Evolutionary conservation across 2,797 vertebrate genomes (phyloP).

Genomic region (Thunnus albacares): DNA sequence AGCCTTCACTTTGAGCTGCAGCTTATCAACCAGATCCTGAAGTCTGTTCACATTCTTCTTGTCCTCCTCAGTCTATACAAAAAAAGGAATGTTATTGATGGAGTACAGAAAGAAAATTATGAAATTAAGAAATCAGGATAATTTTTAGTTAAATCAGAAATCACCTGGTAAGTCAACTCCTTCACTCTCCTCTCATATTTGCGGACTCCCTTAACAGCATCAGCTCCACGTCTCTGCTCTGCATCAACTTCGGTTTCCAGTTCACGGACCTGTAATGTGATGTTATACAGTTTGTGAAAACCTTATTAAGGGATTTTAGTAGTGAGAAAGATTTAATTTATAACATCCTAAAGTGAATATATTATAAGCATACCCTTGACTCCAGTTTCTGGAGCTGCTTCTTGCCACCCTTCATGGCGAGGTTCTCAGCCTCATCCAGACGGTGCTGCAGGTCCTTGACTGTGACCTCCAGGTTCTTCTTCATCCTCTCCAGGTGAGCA

Average conservation of each 20-base stretch:
- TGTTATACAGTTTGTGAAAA: neutral
- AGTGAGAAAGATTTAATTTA: neutral
- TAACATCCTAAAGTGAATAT: too few species aligned
- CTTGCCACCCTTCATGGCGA: conserved; percentile 93
- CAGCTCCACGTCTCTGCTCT: conserved; percentile 87
- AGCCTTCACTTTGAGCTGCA: conserved; percentile 90
- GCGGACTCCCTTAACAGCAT: conserved; percentile 87
- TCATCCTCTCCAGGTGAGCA: conserved; percentile 92
- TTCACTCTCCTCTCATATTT: conserved; percentile 90
- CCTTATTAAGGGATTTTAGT: too few species aligned
- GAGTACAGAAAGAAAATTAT: neutral
- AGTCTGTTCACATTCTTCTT: conserved; percentile 91
- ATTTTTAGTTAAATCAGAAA: neutral
- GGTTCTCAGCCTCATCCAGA: conserved; percentile 91
- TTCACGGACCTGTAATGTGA: conserved; percentile 60
- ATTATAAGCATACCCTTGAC: conserved; percentile 79
- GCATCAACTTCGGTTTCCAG: conserved; percentile 85
- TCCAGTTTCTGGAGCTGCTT: conserved; percentile 95
- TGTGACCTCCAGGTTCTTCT: conserved; percentile 90
- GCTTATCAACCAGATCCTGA: conserved; percentile 91
- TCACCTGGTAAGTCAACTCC: conserved; percentile 90
- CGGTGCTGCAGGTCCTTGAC: conserved; percentile 92
- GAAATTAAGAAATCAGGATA: neutral
- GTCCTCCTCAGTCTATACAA: conserved; percentile 89
- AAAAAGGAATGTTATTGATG: neutral